Evolutionary conservation across 2,113 vertebrate genomes (phyloP).

Genomic region (Equus quagga): DNA sequence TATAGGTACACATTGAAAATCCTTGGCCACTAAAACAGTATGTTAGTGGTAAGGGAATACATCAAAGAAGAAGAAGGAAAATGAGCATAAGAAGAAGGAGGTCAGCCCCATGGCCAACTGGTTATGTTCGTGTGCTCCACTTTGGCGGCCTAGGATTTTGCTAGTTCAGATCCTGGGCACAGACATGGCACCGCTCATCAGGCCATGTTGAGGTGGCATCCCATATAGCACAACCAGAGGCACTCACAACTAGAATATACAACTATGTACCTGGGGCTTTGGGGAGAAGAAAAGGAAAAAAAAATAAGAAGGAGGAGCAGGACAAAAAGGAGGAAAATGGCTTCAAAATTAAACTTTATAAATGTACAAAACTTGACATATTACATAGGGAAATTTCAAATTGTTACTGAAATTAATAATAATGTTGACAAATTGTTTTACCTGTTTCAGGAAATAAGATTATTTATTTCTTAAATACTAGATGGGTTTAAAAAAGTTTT

Average conservation of each 20-base stretch:
- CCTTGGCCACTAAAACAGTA: neutral
- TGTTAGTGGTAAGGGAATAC: neutral
- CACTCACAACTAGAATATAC: too few relatives aligned
- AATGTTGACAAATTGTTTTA: neutral
- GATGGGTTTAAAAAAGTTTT: neutral
- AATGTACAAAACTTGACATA: neutral
- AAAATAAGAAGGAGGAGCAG: too few relatives aligned
- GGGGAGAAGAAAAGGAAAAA: too few relatives aligned
- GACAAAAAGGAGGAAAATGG: neutral
- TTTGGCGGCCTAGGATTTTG: too few relatives aligned
- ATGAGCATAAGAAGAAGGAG: too few relatives aligned
- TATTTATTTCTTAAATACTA: neutral
- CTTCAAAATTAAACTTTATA: neutral
- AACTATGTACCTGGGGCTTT: too few relatives aligned
- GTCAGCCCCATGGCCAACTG: too few relatives aligned
- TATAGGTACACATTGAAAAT: neutral
- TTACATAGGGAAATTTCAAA: neutral
- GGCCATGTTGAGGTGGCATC: too few relatives aligned
- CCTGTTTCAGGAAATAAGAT: neutral
- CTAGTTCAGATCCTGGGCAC: too few relatives aligned
- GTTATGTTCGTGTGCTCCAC: too few relatives aligned
- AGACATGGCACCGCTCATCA: too few relatives aligned
- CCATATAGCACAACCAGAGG: too few relatives aligned
- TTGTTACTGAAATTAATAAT: neutral
- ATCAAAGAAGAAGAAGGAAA: neutral